Evolutionary conservation across 2,113 vertebrate species (phyloP), one percentile per base, ranked within the genome.

Genomic region (Podilymbus podiceps): DNA sequence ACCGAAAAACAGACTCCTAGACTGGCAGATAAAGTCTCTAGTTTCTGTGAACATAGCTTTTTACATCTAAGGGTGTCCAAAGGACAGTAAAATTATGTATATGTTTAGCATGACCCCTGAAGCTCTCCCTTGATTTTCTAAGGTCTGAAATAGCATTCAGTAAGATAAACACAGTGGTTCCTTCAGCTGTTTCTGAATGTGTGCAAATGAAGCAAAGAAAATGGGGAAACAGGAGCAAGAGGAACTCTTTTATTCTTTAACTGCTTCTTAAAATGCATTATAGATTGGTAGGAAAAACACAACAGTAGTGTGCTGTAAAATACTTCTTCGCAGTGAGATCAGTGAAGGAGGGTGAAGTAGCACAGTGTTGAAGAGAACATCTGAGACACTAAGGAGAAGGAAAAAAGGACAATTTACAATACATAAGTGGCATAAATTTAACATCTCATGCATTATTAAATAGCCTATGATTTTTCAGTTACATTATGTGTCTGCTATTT

Each of bases 361-460:
- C 60, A 71, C 27, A 68, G 9, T 38, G 22, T 46, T 71, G 67
- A 83, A 91, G 50, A 88, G 78, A 77, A 88, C 17, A 53, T 55
- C 84, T 59, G 12, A 93, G 59, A 75, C 55, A 55, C 25, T 23
- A 23, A 80, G 78, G 88, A n/a, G 38, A 90, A n/a, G 35, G 75
- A 55, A 92, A 77, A 68, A 64, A 15, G 33, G 19, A 75, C 35
- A 88, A 91, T 91, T 97, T 91, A 72, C 50, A 83, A 68, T 87
- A 94, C 59, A 85, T 50, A 93, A 90, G 47, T 82, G 56, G 85
- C 58, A 88, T 60, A 87, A 93, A 92, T 91, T 91, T 87, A 89
- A 69, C 62, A 71, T 78, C 42, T 71, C 59, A 92, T 91, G 53
- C 79, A 90, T 96, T 96, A 97, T 94, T 89, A 95, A 96, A 63